Evolutionary conservation across 2,888 invertebrate genomes (phyloP), one percentile per base, ranked within the genome.

Genomic region (Lasioglossum vierecki): DNA sequence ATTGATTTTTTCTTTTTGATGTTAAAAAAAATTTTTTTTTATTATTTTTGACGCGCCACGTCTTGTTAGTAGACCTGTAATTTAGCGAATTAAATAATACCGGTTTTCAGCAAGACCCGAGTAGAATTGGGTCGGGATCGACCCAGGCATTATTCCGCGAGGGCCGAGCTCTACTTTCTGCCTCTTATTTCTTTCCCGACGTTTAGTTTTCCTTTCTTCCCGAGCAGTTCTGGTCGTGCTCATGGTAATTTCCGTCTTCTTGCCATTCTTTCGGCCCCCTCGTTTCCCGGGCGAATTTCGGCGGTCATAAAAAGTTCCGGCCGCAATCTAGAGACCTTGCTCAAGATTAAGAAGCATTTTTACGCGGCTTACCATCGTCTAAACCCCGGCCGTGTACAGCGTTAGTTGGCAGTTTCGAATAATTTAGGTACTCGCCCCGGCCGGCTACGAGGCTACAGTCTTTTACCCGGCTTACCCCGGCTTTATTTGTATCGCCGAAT

Each of bases 271-370:
- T 22, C 22, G 39, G 15, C 44, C 15, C 26, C 39, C 70, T 85
- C 60, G 57, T 77, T 68, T 66, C 77, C n/a, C 60, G 53, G 22
- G 75, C 68, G 44, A 81, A 68, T 87, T 87, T 82, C 73, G 68
- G 66, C 71, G 79, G 68, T 81, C 76, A 80, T 79, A 75, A 73
- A 84, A 66, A 79, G 79, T 63, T 79, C 49, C 78, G n/a, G 78
- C 80, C 72, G 79, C 76, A 86, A 80, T 88, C 83, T 79, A 78
- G 39, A 80, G 80, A 83, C 85, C 66, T 66, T 70, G 44, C 68
- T 71, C 72, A 63, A 78, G 79, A 88, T 88, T 86, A 86, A 85
- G 71, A 83, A 63, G 41, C 80, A 88, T 83, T 88, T 88, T 89
- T 82, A 80, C 70, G 78, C 68, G 75, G 68, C 30, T 80, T 75